phyloP scores from a whole-genome alignment of 2,113 vertebrate genomes.

The Pachycephala philippinensis region DNA sequence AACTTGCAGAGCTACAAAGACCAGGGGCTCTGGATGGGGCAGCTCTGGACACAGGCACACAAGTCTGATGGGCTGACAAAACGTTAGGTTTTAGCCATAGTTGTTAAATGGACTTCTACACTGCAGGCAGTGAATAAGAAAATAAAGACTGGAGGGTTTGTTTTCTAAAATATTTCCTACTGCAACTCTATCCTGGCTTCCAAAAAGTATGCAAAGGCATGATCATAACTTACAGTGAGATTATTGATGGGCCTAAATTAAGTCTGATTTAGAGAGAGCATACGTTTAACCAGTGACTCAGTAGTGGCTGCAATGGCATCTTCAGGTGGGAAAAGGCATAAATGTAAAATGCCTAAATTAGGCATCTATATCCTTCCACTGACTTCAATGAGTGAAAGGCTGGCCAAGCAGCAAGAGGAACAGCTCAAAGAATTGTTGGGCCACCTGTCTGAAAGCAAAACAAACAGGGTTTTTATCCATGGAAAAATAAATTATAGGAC shows the following conservation, averaged over 20 bases:
- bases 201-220: not conserved
- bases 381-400: not conserved
- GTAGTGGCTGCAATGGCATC: not conserved
- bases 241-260: not conserved
- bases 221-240: not conserved
- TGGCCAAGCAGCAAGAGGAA: not conserved
- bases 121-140: not conserved
- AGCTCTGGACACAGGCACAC: accelerated
- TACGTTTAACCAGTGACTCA: not conserved
- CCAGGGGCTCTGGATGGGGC: not conserved
- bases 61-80: not conserved
- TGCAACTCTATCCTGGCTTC: not conserved
- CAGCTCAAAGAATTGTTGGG: not conserved
- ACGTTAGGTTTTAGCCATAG: not conserved
- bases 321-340: not conserved
- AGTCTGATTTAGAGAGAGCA: not conserved
- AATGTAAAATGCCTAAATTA: not conserved
- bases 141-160: not conserved
- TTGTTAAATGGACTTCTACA: not conserved
- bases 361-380: not conserved
- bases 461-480: not conserved
- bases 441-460: not conserved
- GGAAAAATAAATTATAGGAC: not conserved
- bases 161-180: not conserved
- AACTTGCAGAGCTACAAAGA: not conserved